Base-by-base conservation (phyloP, 2,113 vertebrate species). In the Thamnophis sirtalis region DNA sequence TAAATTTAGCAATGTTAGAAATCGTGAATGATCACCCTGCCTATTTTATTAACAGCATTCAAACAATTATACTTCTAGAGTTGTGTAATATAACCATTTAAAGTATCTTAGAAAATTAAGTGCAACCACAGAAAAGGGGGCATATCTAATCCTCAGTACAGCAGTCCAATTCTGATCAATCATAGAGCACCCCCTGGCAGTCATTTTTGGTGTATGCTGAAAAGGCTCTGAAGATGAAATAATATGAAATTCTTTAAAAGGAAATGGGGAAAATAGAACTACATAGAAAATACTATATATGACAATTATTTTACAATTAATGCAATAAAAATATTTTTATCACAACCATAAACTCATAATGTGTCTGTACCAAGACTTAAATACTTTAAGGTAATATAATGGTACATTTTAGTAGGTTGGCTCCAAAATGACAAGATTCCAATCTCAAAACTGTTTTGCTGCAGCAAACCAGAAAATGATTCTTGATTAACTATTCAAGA, bases 101-200 rank as follows among this genome's bases (percentile, higher is more conserved):
- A 95, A 92, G 53, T 26, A 92, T 92, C 80, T 33, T 63, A 28
- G 58, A 88, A 50, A 89, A n/a, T 4, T 43, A 43, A 51, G 56
- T 26, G 9, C 8, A 53, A 68, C 13, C 58, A 68, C 24, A 17
- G 89, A 94, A 86, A 2, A 1, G 38, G n/a, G 60, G 19, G 17
- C 89, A 33, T 56, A 91, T 92, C 48, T 2, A 87, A 93, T 49
- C 68, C 92, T 63, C 53, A 11, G 58, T 93, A 73, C 60, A 0
- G 84, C 93, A n/a, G 13, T 0, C 0, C 4, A 93, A 49, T 9
- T 94, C 87, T 94, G 91, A 43, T 50, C 88, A 95, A 93, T 94
- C 94, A 93, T 17, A 95, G 1, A 96, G 96, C 97, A 96, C 94
- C 95, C 95, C 95, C 96, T 96, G 94, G 94, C 96, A 97, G 95